Base-by-base conservation (phyloP, 2,797 vertebrate species). In the Coregonus sp. region DNA sequence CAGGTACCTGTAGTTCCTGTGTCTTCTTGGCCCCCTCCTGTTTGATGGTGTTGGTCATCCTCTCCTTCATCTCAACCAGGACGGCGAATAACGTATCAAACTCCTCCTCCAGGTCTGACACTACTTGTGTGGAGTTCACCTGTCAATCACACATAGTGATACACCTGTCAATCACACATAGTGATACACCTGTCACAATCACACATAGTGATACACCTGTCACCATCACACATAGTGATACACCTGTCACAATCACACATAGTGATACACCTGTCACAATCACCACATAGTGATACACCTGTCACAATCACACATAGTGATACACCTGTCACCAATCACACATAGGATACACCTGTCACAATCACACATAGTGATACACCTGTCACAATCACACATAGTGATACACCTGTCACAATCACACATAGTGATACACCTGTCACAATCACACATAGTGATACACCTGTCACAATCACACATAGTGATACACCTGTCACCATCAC, bases 61-160 rank as follows among this genome's bases (percentile, higher is more conserved):
- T 94, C 78, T 93, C 95, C 67, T 95, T 96, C 89, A 95, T 94
- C 74, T 97, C 95, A 75, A 94, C 92, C 78, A 97, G 68, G 56
- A 96, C 77, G 80, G 95, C 91, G 74, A 95, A 95, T 6, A 97
- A 89, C 54, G 92, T 90, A 88, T 96, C 96, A 86, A 98, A 96
- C 86, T 98, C 97, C 87, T 94, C 95, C 89, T 97, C 97, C 83
- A 99, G 86, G 47, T 97, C 97, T 0, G 93, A 93, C 77, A 94
- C 93, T 79, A 95, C 95, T 75, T 91, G 94, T 66, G 92, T 93
- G 74, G 96, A 95, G 87, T 97, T 97, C 68, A 92, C 89, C 97
- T 99, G 88, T 87, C 31, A n/a, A 35, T 3, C 70, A 73, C 59
- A 56, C 18, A 66, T 25, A 25, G 25, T 25, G 25, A 25, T 25